These are phyloP conservation scores for Zeuzera pyrina DNA, from an alignment of 2,888 invertebrate genomes.

Conservation along the genomic window DNA sequence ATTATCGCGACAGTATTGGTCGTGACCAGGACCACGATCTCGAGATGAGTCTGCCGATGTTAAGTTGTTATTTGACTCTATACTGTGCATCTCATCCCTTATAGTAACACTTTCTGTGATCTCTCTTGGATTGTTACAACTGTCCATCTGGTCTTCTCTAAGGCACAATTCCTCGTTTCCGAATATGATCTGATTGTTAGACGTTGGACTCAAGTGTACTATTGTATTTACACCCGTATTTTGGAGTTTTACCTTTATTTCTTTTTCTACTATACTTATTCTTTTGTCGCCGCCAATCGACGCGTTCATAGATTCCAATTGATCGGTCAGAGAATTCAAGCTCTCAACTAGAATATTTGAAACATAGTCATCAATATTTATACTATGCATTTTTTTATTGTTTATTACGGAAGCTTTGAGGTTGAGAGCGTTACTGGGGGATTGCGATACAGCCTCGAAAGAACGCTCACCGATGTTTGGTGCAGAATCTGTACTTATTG, in stretches of 20 bases:
- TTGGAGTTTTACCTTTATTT: slow-evolving; percentile 64
- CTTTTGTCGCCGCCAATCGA: slow-evolving; percentile 46
- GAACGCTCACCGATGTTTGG: slow-evolving; percentile 16
- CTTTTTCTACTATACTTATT: slow-evolving; percentile 61
- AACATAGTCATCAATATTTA: slow-evolving; percentile 65
- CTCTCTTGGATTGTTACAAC: slow-evolving; percentile 26
- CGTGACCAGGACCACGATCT: not conserved
- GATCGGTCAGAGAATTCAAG: slow-evolving; percentile 60
- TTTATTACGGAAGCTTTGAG: slow-evolving; percentile 14
- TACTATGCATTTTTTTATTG: slow-evolving; percentile 19
- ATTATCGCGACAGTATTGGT: slow-evolving; percentile 3
- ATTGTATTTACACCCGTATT: slow-evolving; percentile 63
- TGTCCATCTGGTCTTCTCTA: slow-evolving; percentile 26
- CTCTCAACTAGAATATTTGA: slow-evolving; percentile 68
- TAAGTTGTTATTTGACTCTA: slow-evolving; percentile 36
- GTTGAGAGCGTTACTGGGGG: slow-evolving; percentile 12
- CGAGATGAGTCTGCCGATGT: slow-evolving; percentile 15
- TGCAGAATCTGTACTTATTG: slow-evolving; percentile 25
- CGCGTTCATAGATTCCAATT: slow-evolving; percentile 55
- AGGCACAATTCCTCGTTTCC: slow-evolving; percentile 58
- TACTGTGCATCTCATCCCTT: slow-evolving; percentile 29
- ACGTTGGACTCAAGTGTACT: slow-evolving; percentile 62
- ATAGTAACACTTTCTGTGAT: slow-evolving; percentile 22
- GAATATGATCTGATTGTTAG: slow-evolving; percentile 63
- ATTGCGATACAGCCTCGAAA: slow-evolving; percentile 11